Evolutionary conservation across 2,797 vertebrate species (phyloP).

Genomic region (Spatula versicolor): DNA sequence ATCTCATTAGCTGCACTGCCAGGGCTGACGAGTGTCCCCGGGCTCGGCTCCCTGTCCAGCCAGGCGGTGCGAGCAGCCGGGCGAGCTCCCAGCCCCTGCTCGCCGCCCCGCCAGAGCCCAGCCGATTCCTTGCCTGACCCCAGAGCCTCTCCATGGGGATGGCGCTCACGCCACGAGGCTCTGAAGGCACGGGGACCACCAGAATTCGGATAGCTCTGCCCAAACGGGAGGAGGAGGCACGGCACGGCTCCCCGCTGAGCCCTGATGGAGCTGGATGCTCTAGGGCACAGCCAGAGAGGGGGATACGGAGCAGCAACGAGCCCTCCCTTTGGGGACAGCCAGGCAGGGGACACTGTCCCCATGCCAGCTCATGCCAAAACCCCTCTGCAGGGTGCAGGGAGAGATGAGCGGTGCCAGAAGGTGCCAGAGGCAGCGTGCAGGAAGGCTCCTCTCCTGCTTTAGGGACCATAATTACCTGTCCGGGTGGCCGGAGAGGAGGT

Average conservation of each 20-base stretch:
- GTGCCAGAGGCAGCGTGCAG: background rate
- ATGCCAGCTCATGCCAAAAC: background rate
- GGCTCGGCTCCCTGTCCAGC: background rate
- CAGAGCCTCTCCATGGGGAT: fast-evolving
- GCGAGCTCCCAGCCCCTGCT: too few species aligned
- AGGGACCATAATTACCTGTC: background rate
- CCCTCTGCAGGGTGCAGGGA: background rate
- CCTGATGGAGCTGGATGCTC: too few species aligned
- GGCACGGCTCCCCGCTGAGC: background rate
- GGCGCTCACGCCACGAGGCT: fast-evolving
- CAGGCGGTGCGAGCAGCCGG: fast-evolving
- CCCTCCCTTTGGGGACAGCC: too few species aligned
- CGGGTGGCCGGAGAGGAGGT: background rate
- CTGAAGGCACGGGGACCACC: fast-evolving
- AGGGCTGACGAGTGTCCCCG: background rate
- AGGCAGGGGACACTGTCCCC: background rate
- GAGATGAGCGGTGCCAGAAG: background rate
- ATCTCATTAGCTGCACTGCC: conserved; percentile 1
- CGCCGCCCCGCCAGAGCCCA: background rate
- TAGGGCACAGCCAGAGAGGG: too few species aligned
- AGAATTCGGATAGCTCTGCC: background rate
- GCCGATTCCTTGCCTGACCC: background rate
- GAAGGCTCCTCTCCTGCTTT: background rate
- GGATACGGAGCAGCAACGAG: background rate
- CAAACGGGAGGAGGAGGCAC: background rate